phyloP scores from a whole-genome alignment of 1,140 invertebrate species.

The Drosophila funebris region DNA sequence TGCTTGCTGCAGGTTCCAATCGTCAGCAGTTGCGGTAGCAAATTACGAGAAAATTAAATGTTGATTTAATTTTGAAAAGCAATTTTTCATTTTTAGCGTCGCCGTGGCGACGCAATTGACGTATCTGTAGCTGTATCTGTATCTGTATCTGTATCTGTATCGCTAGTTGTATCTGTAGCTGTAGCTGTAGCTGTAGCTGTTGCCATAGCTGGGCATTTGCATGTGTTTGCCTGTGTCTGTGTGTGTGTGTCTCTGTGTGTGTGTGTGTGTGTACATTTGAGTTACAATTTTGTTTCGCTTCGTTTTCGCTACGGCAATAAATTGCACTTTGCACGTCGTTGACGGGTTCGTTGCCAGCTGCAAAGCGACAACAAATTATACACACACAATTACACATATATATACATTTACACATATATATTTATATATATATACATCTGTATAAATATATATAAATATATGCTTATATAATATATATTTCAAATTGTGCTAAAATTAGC shows the following conservation, averaged over 20 bases:
- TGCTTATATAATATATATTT: slow-evolving; percentile 8
- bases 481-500: not conserved
- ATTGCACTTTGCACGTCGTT: slow-evolving; percentile 75
- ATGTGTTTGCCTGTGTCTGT: slow-evolving; percentile 39
- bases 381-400: not conserved
- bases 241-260: not conserved
- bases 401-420: not conserved
- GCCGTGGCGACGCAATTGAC: slow-evolving; percentile 71
- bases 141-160: slow-evolving; percentile 25
- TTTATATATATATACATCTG: slow-evolving; percentile 10
- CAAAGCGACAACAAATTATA: slow-evolving; percentile 32
- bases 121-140: slow-evolving; percentile 53
- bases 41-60: slow-evolving; percentile 82
- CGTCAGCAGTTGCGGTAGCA: slow-evolving; percentile 53
- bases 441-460: slow-evolving; percentile 10
- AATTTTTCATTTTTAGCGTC: slow-evolving; percentile 80
- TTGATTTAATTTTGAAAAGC: slow-evolving; percentile 82
- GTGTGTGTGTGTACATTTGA: slow-evolving; percentile 39
- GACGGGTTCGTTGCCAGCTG: slow-evolving; percentile 61
- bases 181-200: slow-evolving; percentile 40
- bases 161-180: slow-evolving; percentile 49
- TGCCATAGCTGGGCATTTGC: slow-evolving; percentile 60
- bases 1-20: slow-evolving; percentile 32
- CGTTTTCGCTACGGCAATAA: slow-evolving; percentile 52
- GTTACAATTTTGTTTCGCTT: slow-evolving; percentile 73